Conservation (phyloP, 2,797 vertebrate species). For the Tragelaphus oryx region DNA sequence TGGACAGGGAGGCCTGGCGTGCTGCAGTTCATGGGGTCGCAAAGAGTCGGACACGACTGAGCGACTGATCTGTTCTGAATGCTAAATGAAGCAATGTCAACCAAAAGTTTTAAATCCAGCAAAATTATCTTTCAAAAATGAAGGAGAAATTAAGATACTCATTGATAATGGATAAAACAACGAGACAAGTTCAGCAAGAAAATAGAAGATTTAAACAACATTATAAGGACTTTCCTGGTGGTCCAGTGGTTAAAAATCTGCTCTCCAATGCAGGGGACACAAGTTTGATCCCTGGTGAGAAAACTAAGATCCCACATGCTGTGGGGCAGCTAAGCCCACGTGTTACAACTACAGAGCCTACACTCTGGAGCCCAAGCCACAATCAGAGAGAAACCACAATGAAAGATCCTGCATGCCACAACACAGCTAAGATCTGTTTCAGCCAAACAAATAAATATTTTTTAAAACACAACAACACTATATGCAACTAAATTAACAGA, state of each 20-base stretch:
- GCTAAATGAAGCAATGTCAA: conserved; percentile 1
- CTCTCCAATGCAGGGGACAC: neutral
- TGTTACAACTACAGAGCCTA: neutral
- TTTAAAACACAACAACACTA: neutral
- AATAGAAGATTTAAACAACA: neutral
- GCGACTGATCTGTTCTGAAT: neutral
- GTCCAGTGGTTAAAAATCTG: neutral
- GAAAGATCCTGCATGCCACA: neutral
- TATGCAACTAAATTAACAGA: neutral
- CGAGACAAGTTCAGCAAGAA: neutral
- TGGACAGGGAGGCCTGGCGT: too few species aligned
- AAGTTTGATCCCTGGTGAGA: neutral
- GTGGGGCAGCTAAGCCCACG: neutral
- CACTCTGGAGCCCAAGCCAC: neutral
- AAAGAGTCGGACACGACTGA: too few species aligned
- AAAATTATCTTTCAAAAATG: neutral
- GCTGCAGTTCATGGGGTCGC: too few species aligned
- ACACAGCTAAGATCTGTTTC: neutral
- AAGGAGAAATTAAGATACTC: neutral
- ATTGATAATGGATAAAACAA: neutral
- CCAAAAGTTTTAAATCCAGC: neutral
- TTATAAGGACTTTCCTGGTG: neutral
- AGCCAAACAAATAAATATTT: neutral
- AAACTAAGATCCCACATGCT: neutral
- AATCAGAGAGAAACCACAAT: neutral